Conservation (phyloP, 1,140 invertebrate genomes). For the Homarus americanus region DNA sequence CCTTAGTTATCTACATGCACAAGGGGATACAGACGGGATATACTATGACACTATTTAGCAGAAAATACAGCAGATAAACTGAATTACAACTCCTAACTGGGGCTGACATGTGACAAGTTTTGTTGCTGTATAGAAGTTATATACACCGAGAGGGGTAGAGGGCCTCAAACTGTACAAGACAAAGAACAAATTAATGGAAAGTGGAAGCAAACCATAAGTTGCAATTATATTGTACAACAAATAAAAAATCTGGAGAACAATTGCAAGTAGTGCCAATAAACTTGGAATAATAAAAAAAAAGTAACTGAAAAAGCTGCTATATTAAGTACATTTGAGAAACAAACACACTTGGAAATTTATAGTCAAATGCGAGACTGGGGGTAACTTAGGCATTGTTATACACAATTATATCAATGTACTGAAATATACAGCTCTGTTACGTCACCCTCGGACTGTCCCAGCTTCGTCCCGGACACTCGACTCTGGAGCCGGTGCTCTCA, state of each 20-base stretch:
- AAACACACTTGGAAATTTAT: conserved; percentile 49
- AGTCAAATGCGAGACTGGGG: conserved; percentile 41
- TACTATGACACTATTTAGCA: conserved; percentile 66
- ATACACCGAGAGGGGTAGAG: conserved; percentile 34
- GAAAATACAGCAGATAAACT: conserved; percentile 68
- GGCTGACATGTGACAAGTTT: conserved; percentile 37
- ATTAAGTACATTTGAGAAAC: conserved; percentile 57
- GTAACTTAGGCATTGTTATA: conserved; percentile 47
- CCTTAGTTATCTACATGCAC: too few relatives aligned
- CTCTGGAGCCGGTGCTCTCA: conserved; percentile 19
- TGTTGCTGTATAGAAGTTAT: conserved; percentile 60
- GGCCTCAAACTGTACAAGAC: conserved; percentile 8
- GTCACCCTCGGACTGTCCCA: conserved; percentile 26
- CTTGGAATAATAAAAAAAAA: conserved; percentile 55
- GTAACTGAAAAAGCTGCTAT: conserved; percentile 26
- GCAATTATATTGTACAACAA: background rate
- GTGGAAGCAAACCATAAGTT: conserved; percentile 38
- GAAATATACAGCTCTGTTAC: conserved; percentile 55
- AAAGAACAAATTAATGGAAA: conserved; percentile 18
- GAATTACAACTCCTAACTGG: conserved; percentile 43
- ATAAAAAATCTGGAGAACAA: conserved; percentile 14
- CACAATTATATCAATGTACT: conserved; percentile 50
- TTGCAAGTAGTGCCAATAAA: conserved; percentile 33
- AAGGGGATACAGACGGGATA: too few relatives aligned
- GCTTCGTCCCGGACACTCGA: conserved; percentile 7